phyloP scores from a whole-genome alignment of 92 coral and sea anemone genomes.

The Porites rus region DNA sequence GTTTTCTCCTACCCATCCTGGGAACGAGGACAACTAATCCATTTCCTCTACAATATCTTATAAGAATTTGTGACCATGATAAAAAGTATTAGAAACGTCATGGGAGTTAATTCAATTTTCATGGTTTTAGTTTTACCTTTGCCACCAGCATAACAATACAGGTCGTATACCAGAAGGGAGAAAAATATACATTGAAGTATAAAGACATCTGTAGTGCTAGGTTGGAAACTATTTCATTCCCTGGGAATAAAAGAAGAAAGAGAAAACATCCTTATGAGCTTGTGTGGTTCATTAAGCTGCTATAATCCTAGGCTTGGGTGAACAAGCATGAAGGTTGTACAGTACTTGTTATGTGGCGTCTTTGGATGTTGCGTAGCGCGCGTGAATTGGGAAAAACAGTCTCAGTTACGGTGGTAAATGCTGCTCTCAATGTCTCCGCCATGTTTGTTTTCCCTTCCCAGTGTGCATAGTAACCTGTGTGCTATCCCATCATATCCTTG shows the following conservation, averaged over 20 bases:
- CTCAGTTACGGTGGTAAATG: slow-evolving; percentile 93
- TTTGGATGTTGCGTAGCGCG: slow-evolving; percentile 71
- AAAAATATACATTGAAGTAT: slow-evolving; percentile 88
- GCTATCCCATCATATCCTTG: slow-evolving; percentile 55
- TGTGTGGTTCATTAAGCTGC: neutral
- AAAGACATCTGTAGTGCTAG: slow-evolving; percentile 93
- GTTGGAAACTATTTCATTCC: slow-evolving; percentile 92
- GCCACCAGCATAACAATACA: slow-evolving; percentile 85
- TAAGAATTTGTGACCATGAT: no score
- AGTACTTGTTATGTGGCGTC: slow-evolving; percentile 83
- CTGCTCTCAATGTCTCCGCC: slow-evolving; percentile 90
- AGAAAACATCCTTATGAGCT: neutral
- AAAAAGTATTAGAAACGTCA: neutral
- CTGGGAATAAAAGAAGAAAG: slow-evolving; percentile 40
- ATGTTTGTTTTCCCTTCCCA: slow-evolving; percentile 75
- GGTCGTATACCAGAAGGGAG: slow-evolving; percentile 91
- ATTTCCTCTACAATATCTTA: no score
- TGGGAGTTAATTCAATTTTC: neutral
- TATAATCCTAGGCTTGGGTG: no score
- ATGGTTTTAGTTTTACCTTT: slow-evolving; percentile 59
- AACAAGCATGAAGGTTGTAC: no score
- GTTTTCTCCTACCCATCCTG: no score
- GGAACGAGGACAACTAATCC: no score
- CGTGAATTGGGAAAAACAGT: slow-evolving; percentile 96
- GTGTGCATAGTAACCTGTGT: slow-evolving; percentile 20